Evolutionary conservation across 2,888 invertebrate genomes (phyloP).

Genomic region (Nephrotoma guestfalica): DNA sequence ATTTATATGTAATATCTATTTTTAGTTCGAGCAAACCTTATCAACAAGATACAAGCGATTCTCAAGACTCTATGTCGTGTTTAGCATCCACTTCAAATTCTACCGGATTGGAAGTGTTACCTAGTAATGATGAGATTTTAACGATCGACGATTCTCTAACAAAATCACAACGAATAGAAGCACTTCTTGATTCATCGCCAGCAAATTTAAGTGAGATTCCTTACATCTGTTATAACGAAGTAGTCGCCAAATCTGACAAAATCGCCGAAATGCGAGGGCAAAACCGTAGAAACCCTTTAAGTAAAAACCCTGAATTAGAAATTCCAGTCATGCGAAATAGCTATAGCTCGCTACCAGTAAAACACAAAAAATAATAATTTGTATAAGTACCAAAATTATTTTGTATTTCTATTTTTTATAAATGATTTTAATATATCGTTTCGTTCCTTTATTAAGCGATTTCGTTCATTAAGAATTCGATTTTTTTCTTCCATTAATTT

Average conservation of each 20-base stretch:
- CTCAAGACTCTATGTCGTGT: too few relatives aligned
- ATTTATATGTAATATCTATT: too few relatives aligned
- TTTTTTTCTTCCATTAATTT: conserved; percentile 2
- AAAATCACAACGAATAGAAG: neutral
- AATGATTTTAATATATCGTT: neutral
- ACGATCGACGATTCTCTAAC: neutral
- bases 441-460: neutral
- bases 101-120: neutral
- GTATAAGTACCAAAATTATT: neutral
- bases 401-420: neutral
- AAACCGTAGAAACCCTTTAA: neutral
- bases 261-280: neutral
- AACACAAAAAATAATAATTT: neutral
- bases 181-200: neutral
- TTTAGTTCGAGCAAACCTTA: too few relatives aligned
- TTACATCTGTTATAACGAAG: neutral
- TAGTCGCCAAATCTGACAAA: neutral
- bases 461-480: neutral
- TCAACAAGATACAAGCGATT: too few relatives aligned
- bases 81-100: neutral
- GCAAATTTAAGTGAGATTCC: neutral
- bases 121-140: neutral
- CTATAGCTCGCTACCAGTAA: neutral
- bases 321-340: neutral
- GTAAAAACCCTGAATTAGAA: neutral